Percentiles rank a stretch among this genome's conserved stretches.
phyloP scores from a whole-genome alignment of 2,888 invertebrate genomes.

The Erebia palarica region DNA sequence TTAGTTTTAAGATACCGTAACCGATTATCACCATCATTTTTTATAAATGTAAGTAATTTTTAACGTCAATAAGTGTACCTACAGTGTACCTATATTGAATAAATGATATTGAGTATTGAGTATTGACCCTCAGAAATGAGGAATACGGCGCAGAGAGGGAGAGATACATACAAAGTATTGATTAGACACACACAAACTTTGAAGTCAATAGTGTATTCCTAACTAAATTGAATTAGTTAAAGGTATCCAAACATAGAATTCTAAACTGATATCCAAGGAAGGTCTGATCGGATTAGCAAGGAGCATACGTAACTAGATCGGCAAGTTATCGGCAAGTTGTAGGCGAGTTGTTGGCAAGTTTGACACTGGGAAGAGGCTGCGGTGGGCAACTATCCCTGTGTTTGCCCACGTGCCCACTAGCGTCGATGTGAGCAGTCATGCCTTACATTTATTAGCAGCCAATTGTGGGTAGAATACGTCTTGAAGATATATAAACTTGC shows the following conservation, averaged over 20 bases:
- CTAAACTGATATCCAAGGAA: slow-evolving; percentile 29
- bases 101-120: too few species aligned
- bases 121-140: not conserved
- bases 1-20: too few species aligned
- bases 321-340: slow-evolving; percentile 56
- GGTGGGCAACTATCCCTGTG: slow-evolving; percentile 52
- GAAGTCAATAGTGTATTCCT: not conserved
- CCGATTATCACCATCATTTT: too few species aligned
- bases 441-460: slow-evolving; percentile 28
- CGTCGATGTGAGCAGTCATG: slow-evolving; percentile 41
- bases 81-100: too few species aligned
- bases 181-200: not conserved
- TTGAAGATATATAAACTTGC: not conserved
- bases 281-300: slow-evolving; percentile 41
- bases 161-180: not conserved
- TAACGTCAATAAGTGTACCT: too few species aligned
- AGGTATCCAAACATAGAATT: slow-evolving; percentile 34
- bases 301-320: slow-evolving; percentile 60
- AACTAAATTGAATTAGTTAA: slow-evolving; percentile 32
- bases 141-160: not conserved
- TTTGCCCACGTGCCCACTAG: slow-evolving; percentile 68
- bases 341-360: slow-evolving; percentile 49
- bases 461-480: not conserved
- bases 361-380: slow-evolving; percentile 43
- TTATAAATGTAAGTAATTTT: too few species aligned